These are phyloP conservation scores for Microtus montanus DNA, from an alignment of 2,113 vertebrate species.

Conservation along the genomic window DNA sequence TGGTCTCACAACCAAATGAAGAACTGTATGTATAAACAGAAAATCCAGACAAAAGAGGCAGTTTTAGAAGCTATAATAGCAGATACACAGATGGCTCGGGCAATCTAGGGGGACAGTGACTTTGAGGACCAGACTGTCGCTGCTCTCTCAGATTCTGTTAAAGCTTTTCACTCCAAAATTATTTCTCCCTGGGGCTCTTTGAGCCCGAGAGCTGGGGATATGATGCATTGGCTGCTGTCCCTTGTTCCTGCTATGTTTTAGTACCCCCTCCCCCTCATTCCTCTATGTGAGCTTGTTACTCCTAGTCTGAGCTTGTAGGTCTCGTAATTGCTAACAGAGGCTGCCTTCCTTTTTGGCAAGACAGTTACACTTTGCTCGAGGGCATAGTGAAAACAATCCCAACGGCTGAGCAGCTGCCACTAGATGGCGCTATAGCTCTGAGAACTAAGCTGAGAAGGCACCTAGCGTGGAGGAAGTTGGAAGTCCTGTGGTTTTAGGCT, in stretches of 20 bases:
- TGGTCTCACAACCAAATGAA: not conserved
- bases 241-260: not conserved
- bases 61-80: not conserved
- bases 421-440: conserved; percentile 55
- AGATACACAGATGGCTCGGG: not conserved
- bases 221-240: not conserved
- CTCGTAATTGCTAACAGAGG: not conserved
- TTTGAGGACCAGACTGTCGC: not conserved
- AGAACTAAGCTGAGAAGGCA: not conserved
- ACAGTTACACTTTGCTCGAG: not conserved
- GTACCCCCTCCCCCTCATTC: not conserved
- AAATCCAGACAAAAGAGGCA: not conserved
- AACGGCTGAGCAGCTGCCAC: rapidly evolving
- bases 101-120: not conserved
- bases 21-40: not conserved
- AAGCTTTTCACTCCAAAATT: not conserved
- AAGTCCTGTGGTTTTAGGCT: not conserved
- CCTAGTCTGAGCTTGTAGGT: not conserved
- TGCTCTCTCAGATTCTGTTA: not conserved
- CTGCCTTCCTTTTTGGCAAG: not conserved
- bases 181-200: not conserved
- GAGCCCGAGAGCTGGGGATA: not conserved
- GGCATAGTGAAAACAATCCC: not conserved
- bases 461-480: not conserved
- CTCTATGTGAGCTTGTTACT: not conserved